Base-by-base conservation (phyloP, 2,113 vertebrate genomes). In the Stigmatopora nigra region DNA sequence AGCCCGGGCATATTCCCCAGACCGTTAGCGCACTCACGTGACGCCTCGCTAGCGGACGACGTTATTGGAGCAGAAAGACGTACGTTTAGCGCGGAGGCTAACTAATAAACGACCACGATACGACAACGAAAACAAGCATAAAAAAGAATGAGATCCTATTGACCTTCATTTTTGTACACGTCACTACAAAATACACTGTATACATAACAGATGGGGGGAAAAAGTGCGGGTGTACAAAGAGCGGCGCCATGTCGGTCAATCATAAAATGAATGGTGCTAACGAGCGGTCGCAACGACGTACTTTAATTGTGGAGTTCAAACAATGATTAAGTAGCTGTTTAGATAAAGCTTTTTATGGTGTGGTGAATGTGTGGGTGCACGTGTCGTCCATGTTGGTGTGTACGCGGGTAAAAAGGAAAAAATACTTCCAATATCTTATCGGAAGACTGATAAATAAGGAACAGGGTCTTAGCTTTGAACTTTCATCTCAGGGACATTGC, bases 1-100 rank as follows among this genome's bases (percentile, higher is more conserved):
- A 70, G 72, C 76, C 58, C 68, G 48, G 11, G 63, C 76, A 70
- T 53, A 57, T 77, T 63, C 63, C 58, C 55, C 45, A 31, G 53
- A 73, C 77, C 73, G 67, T 71, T 58, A 74, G 77, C 78, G n/a
- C n/a, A n/a, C n/a, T n/a, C n/a, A 80, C 56, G 55, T 82, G 79
- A 86, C 68, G 65, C 69, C 71, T 69, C 75, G 59, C 38, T 75
- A 73, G 72, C 77, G 71, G 77, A 76, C 72, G 75, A 56, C 53
- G 15, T 73, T 81, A 77, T 69, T 73, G 69, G 71, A 71, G 73
- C 69, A 70, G 64, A 79, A 67, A 73, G 64, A 61, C 36, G 67
- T 71, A 56, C 62, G 41, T 76, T 49, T 31, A 16, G 22, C 64
- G 65, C 59, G n/a, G 25, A 20, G 61, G 58, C 64, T n/a, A 41